These are phyloP conservation scores for Hedya salicella DNA, from an alignment of 2,888 invertebrate species.

Conservation along the genomic window DNA sequence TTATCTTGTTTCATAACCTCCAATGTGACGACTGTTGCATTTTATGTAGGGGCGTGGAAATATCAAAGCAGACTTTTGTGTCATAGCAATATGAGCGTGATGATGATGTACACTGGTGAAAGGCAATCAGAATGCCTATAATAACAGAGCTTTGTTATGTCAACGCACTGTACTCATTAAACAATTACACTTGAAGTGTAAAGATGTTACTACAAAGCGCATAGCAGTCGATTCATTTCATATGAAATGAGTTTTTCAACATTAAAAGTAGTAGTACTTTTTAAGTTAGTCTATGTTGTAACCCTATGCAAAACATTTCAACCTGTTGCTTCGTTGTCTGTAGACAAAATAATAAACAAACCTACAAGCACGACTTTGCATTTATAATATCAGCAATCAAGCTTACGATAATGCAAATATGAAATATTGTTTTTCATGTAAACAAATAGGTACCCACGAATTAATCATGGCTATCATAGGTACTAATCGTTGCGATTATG, in stretches of 20 bases:
- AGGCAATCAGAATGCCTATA: background rate
- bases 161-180: constrained; percentile 2
- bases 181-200: constrained; percentile 12
- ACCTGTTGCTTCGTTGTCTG: no score
- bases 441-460: constrained; percentile 3
- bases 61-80: background rate
- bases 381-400: no score
- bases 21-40: background rate
- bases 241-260: background rate
- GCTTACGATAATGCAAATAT: background rate
- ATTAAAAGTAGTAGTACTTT: no score
- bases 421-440: background rate
- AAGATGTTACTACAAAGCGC: constrained; percentile 15
- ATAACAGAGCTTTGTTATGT: constrained; percentile 17
- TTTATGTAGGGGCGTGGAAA: background rate
- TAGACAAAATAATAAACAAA: no score
- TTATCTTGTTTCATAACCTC: constrained; percentile 1
- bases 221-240: constrained; percentile 1
- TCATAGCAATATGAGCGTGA: background rate
- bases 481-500: background rate
- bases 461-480: background rate
- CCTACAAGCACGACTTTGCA: no score
- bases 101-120: constrained; percentile 3
- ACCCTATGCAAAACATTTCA: no score
- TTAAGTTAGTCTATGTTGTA: no score